Evolutionary conservation across 2,113 vertebrate genomes (phyloP), one percentile per base, ranked within the genome.

Genomic region (Anser cygnoides): DNA sequence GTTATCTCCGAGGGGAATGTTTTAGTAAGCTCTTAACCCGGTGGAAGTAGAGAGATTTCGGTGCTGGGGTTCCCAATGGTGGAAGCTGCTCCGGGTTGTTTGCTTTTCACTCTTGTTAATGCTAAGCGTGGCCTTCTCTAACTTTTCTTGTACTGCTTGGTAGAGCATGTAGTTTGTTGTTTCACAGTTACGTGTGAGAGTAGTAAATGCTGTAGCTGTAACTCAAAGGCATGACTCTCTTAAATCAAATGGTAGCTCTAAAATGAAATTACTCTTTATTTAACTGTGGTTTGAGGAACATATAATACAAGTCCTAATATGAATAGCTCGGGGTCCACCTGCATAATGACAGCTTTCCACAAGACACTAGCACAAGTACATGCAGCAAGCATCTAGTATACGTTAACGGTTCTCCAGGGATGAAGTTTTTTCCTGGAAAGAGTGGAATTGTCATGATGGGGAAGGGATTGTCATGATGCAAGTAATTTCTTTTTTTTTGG

Each of bases 1-100:
- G 63, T 90, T 84, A 77, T 90, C 92, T 86, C 76, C 25, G 8
- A 55, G 44, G 75, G 18, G 68, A 77, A 71, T 55, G 57, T 73
- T 90, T 93, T 41, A 86, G 41, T 74, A 80, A 66, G 62, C 31
- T 2, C 46, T 71, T 80, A 62, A n/a, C 55, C 43, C 26, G 6
- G 31, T 49, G 28, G 37, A 67, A 71, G 63, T 55, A 67, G n/a
- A 52, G 74, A 76, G 41, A 5, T 62, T 85, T 76, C 49, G 33
- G 16, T 83, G 50, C 31, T 66, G 44, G 41, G 12, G 4, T 73
- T 82, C 33, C 39, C 57, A 35, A 7, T 28, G 7, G 46, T 87
- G 71, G 57, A 55, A 84, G 83, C 13, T 46, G 82, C 39, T 71
- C 63, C 70, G 67, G 58, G 59, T 83, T 25, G 11, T 70, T 94